Conservation (phyloP, 2,113 vertebrate genomes). For the Zosterops hypoxanthus region DNA sequence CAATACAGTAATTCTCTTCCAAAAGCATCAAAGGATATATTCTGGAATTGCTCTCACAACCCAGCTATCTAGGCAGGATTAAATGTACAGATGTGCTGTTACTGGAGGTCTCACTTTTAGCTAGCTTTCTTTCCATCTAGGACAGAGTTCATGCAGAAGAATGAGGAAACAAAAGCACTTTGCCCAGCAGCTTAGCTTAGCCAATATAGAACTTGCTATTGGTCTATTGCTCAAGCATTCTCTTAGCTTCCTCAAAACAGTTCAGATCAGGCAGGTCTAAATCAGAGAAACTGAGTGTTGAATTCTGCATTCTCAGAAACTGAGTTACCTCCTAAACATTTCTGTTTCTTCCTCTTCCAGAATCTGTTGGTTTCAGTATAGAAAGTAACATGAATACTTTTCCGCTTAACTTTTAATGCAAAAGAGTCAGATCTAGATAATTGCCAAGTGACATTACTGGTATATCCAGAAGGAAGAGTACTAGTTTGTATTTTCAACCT, state of each 20-base stretch:
- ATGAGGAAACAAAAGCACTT: conserved; percentile 26
- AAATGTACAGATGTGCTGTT: neutral
- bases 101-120: neutral
- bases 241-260: neutral
- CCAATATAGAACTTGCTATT: neutral
- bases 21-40: neutral
- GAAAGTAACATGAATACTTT: neutral
- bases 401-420: neutral
- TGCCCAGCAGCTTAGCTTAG: conserved; percentile 32
- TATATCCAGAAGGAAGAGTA: neutral
- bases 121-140: neutral
- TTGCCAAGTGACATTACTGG: neutral
- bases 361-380: neutral
- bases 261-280: neutral
- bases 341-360: neutral
- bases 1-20: neutral
- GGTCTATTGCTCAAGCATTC: neutral
- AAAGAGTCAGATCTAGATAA: neutral
- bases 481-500: neutral
- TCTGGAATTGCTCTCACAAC: neutral
- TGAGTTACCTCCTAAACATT: neutral
- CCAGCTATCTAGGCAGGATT: neutral
- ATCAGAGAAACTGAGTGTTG: neutral
- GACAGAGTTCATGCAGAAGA: conserved; percentile 9
- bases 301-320: neutral